Evolutionary conservation across 2,797 vertebrate species (phyloP).

Genomic region (Liparis tanakae): DNA sequence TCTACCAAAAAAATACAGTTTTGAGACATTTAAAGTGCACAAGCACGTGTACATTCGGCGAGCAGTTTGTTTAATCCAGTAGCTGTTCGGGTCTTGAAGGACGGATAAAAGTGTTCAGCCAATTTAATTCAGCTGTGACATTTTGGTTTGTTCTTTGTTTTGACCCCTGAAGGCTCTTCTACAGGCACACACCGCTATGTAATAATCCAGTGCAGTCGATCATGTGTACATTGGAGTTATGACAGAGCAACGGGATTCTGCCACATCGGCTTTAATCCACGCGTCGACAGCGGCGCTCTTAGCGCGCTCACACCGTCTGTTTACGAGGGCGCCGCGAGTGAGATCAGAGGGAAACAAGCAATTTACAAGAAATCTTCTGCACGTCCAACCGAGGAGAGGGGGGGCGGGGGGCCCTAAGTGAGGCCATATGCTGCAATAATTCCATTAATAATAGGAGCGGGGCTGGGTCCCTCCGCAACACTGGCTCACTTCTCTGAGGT

Average conservation of each 20-base stretch:
- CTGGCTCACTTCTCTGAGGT: conserved; percentile 80
- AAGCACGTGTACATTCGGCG: conserved; percentile 10
- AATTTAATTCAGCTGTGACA: not conserved
- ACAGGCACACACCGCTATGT: conserved; percentile 11
- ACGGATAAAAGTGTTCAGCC: not conserved
- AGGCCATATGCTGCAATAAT: conserved; percentile 84
- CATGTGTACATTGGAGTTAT: conserved; percentile 12
- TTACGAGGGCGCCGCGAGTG: conserved; percentile 47
- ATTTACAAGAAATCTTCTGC: conserved; percentile 72
- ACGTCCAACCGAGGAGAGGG: conserved; percentile 56
- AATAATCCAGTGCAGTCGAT: conserved; percentile 28
- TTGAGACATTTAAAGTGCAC: not conserved
- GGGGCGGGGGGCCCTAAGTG: conserved; percentile 71
- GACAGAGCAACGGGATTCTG: conserved; percentile 1
- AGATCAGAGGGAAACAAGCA: conserved; percentile 71
- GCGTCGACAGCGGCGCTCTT: conserved; percentile 20
- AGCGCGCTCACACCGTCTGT: conserved; percentile 22
- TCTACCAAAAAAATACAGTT: conserved; percentile 5
- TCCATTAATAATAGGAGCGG: conserved; percentile 80
- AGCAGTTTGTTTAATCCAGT: not conserved
- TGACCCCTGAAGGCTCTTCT: conserved; percentile 6
- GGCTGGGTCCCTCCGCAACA: conserved; percentile 74
- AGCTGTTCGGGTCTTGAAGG: not conserved
- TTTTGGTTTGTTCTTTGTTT: conserved; percentile 20
- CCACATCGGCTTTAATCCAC: conserved; percentile 30